A percentile compares a stretch with the other conserved stretches of the same genome.
Evolutionary conservation across 2,797 vertebrate species (phyloP).

Genomic region (Odontamblyopus rebecca): DNA sequence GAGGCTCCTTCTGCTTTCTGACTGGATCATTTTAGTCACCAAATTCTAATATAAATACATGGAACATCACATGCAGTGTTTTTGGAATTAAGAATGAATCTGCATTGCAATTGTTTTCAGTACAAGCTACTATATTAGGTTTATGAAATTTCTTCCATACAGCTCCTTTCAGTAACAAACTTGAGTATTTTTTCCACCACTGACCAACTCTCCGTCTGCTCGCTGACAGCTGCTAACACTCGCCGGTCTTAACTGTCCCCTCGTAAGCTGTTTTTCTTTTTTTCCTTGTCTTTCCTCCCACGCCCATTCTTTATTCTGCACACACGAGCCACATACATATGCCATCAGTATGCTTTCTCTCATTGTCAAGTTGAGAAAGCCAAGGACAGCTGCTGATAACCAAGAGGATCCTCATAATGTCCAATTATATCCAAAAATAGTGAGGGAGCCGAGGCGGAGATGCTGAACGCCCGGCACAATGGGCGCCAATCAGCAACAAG

Average conservation of each 20-base stretch:
- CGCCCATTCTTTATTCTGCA: constrained; percentile 56
- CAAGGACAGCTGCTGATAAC: constrained; percentile 53
- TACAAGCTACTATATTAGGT: no score
- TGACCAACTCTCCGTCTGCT: constrained; percentile 50
- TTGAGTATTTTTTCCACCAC: constrained; percentile 3
- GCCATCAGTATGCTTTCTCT: constrained; percentile 23
- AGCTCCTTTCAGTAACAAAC: constrained; percentile 13
- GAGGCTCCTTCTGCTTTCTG: no score
- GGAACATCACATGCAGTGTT: no score
- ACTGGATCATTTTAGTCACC: no score
- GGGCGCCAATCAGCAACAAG: constrained; percentile 26
- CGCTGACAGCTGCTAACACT: constrained; percentile 56
- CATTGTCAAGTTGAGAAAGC: constrained; percentile 38
- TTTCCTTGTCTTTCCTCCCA: constrained; percentile 36
- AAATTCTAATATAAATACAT: no score
- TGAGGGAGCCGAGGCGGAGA: constrained; percentile 28
- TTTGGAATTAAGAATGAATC: no score
- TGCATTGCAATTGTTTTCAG: no score
- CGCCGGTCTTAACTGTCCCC: constrained; percentile 59
- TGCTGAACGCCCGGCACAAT: constrained; percentile 6
- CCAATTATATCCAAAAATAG: constrained; percentile 52
- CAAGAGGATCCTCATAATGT: constrained; percentile 32
- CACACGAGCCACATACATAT: constrained; percentile 16
- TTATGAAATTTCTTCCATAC: no score
- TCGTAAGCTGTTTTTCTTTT: constrained; percentile 38